phyloP scores from a whole-genome alignment of 2,113 vertebrate genomes.

The Triplophysa dalaica region DNA sequence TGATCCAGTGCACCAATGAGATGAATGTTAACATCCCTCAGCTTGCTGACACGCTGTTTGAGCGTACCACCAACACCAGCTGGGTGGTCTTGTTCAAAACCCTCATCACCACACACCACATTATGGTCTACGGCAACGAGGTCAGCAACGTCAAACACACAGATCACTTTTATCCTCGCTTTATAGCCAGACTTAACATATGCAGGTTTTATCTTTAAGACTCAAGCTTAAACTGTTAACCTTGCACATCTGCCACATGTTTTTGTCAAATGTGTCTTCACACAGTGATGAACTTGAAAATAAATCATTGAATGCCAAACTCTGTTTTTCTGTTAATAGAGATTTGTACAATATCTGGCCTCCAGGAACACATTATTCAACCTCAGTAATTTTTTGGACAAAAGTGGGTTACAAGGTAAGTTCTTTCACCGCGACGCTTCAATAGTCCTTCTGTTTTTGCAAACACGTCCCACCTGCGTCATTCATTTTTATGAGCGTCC shows the following conservation, averaged over 20 bases:
- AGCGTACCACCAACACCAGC: constrained; percentile 89
- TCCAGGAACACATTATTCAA: constrained; percentile 94
- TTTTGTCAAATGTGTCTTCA: constrained; percentile 3
- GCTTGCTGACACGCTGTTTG: constrained; percentile 89
- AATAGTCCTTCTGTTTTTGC: background rate
- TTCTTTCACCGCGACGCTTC: background rate
- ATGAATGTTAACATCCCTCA: constrained; percentile 95
- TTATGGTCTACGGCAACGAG: constrained; percentile 94
- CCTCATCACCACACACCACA: constrained; percentile 88
- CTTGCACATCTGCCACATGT: background rate
- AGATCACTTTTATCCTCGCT: background rate
- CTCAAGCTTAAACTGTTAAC: background rate
- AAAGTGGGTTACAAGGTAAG: constrained; percentile 92
- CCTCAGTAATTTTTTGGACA: constrained; percentile 93
- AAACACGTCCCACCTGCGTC: constrained; percentile 16
- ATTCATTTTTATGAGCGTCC: constrained; percentile 14
- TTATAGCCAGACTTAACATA: background rate
- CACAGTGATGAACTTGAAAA: background rate
- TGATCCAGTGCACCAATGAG: constrained; percentile 91
- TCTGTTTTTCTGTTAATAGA: constrained; percentile 68
- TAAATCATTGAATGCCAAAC: background rate
- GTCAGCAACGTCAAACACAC: constrained; percentile 64
- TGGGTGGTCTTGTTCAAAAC: constrained; percentile 94
- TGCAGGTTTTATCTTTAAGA: background rate
- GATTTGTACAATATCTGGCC: constrained; percentile 92